phyloP scores from a whole-genome alignment of 2,113 vertebrate species.

The Poeciliopsis prolifica region DNA sequence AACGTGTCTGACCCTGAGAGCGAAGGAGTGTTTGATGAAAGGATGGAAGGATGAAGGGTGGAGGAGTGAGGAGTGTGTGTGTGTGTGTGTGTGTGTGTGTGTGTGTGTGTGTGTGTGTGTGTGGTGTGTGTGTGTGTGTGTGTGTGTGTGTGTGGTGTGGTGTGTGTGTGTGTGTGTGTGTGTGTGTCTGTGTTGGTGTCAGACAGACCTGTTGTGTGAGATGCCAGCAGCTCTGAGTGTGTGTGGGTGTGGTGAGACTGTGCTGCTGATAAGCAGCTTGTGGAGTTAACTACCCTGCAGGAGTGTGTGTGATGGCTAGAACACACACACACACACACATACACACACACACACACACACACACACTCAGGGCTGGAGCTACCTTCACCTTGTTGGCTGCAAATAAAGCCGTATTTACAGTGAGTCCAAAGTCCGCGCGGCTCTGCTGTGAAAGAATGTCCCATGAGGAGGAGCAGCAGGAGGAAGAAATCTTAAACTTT shows the following conservation, averaged over 20 bases:
- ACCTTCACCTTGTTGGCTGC: constrained; percentile 51
- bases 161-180: too few species aligned
- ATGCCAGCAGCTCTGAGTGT: constrained; percentile 52
- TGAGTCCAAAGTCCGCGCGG: constrained; percentile 76
- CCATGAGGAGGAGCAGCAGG: constrained; percentile 19
- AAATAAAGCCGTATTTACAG: constrained; percentile 82
- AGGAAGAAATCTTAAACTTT: constrained; percentile 19
- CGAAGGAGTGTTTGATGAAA: not conserved
- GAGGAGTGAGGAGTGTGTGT: not conserved
- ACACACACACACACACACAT: constrained; percentile 33
- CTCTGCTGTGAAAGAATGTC: constrained; percentile 81
- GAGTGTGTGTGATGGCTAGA: constrained; percentile 14
- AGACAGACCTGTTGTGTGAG: constrained; percentile 67
- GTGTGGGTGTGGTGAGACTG: constrained; percentile 56
- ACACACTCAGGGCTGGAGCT: constrained; percentile 36
- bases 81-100: not conserved
- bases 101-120: too few species aligned
- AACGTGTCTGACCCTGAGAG: not conserved
- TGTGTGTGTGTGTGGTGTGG: too few species aligned
- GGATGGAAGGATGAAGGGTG: not conserved
- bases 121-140: too few species aligned
- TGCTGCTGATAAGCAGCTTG: constrained; percentile 69
- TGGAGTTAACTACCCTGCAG: constrained; percentile 53
- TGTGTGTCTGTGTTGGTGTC: constrained; percentile 16
- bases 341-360: not conserved